Evolutionary conservation across 2,797 vertebrate species (phyloP), one percentile per base, ranked within the genome.

Genomic region (Botia almorhae): DNA sequence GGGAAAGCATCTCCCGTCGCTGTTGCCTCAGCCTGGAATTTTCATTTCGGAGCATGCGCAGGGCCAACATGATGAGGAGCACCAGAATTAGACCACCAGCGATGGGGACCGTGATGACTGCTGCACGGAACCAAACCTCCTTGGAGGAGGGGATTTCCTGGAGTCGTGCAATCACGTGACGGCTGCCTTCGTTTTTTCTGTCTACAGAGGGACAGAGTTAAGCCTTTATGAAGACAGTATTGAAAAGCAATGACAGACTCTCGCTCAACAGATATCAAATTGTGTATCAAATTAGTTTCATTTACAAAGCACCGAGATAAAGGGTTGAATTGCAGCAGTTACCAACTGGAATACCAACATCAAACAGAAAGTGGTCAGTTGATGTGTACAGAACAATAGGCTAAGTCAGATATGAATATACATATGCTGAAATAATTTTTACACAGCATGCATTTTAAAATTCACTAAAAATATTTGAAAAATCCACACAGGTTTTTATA

Each of bases 121-220:
- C 98, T 0, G 97, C 98, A 21, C 97, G 92, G 93, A 99, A 99
- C 98, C 98, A 99, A 78, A 99, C 90, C 89, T 99, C 98, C 86
- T 96, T 97, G 0, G 97, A 95, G 0, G 96, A 97, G 26, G 96
- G 95, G 87, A 98, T 89, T 87, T 98, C 97, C 91, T 98, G 98
- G 3, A 98, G 96, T 71, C 96, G 95, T 29, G 96, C 97, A 89
- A 98, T 95, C 85, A 97, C 93, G 89, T 96, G 96, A 74, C 95
- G 92, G 88, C 88, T 94, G 84, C 91, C 85, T 12, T 98, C 97
- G 0, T 94, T 91, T 84, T 94, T 71, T 23, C 64, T 84, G 51
- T 84, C 86, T 87, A 14, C 33, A 81, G 14, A 1, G 60, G 21
- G 36, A 67, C 17, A 74, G 48, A n/a, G 7, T 14, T 26, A 2